Conservation (phyloP, 2,888 invertebrate species). For the Idaea biselata region DNA sequence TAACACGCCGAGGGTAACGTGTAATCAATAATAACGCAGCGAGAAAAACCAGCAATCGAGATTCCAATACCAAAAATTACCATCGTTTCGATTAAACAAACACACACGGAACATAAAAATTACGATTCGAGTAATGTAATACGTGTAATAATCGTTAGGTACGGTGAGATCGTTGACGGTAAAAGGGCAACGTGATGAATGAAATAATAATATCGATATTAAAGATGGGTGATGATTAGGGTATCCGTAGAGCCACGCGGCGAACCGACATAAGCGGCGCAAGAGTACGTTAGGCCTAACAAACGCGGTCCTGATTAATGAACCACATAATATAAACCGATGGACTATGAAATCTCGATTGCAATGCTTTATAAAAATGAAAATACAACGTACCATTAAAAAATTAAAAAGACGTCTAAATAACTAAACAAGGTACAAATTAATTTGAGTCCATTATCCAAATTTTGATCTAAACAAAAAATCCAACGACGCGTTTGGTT, state of each 20-base stretch:
- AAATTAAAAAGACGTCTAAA: conserved; percentile 33
- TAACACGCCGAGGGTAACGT: conserved; percentile 62
- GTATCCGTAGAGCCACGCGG: conserved; percentile 44
- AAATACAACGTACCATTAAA: conserved; percentile 18
- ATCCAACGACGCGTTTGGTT: conserved; percentile 61
- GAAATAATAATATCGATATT: conserved; percentile 72
- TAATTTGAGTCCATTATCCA: conserved; percentile 59
- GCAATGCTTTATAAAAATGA: conserved; percentile 27
- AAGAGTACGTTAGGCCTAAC: conserved; percentile 70
- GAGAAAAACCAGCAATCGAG: conserved; percentile 56
- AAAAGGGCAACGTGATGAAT: conserved; percentile 70
- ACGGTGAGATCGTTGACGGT: conserved; percentile 71
- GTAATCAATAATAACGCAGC: conserved; percentile 70
- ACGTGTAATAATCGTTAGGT: conserved; percentile 72
- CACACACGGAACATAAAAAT: conserved; percentile 58
- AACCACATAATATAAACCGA: conserved; percentile 55
- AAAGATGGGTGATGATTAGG: conserved; percentile 68
- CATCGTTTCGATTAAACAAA: conserved; percentile 68
- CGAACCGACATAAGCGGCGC: conserved; percentile 57
- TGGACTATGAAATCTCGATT: conserved; percentile 52
- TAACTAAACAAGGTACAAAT: conserved; percentile 52
- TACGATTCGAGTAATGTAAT: conserved; percentile 71
- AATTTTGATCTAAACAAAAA: conserved; percentile 58
- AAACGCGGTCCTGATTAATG: conserved; percentile 65
- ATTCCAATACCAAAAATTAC: conserved; percentile 59